Conservation (phyloP, 2,113 vertebrate species). For the Plectropomus leopardus region DNA sequence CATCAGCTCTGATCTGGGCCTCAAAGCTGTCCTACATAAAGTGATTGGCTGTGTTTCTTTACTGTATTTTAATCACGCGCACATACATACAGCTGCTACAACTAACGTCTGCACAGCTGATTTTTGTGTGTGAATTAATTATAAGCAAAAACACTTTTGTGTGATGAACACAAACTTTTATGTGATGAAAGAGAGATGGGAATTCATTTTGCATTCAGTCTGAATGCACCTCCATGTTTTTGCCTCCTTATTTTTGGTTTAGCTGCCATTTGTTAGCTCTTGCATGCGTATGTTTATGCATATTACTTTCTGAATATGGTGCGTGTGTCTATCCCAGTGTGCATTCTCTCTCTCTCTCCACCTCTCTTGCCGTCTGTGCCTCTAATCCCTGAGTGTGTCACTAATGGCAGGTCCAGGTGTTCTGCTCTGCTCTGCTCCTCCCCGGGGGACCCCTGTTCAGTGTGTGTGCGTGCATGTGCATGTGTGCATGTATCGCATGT, state of each 20-base stretch:
- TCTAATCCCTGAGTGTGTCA: conserved; percentile 84
- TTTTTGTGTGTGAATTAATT: background rate
- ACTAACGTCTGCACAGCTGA: background rate
- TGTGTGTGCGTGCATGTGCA: conserved; percentile 38
- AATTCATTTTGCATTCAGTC: background rate
- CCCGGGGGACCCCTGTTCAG: conserved; percentile 68
- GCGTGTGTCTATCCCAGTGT: conserved; percentile 63
- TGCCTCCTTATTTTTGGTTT: background rate
- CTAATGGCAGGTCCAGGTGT: conserved; percentile 89
- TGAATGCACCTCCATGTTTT: background rate
- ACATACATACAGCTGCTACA: too few relatives aligned
- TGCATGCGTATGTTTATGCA: conserved; percentile 62
- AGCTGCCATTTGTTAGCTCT: conserved; percentile 15
- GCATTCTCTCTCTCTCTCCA: conserved; percentile 58
- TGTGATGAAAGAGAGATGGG: background rate
- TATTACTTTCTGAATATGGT: conserved; percentile 40
- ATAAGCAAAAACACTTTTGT: background rate
- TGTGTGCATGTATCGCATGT: conserved; percentile 26
- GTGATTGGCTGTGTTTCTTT: too few relatives aligned
- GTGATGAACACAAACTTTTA: background rate
- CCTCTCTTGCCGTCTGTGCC: conserved; percentile 82
- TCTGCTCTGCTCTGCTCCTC: conserved; percentile 81
- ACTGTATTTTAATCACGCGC: too few relatives aligned
- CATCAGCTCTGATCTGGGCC: too few relatives aligned
- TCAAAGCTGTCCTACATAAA: too few relatives aligned